Percentiles rank a stretch among this genome's conserved stretches.
Evolutionary conservation across 2,888 invertebrate species (phyloP).

Genomic region (Bombyx huttoni): DNA sequence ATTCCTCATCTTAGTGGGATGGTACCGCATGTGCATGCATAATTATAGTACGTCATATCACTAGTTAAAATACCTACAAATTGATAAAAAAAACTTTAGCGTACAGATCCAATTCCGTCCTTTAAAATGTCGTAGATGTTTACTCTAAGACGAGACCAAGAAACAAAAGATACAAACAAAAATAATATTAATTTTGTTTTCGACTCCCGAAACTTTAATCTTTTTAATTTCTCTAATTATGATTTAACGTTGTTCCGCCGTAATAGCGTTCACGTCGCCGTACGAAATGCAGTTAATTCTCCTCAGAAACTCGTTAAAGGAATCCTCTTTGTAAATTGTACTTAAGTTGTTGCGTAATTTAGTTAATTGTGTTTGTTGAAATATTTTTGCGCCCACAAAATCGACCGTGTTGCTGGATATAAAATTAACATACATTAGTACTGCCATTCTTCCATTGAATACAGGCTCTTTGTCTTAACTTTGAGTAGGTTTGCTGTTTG

Average conservation of each 20-base stretch:
- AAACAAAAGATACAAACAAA: conserved; percentile 15
- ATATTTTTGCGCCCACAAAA: background rate
- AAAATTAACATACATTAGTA: no score
- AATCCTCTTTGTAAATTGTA: background rate
- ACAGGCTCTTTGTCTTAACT: no score
- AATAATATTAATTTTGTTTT: conserved; percentile 36
- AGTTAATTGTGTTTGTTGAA: background rate
- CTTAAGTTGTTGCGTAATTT: background rate
- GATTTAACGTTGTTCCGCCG: conserved; percentile 32
- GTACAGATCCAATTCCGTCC: background rate
- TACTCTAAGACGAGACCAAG: background rate
- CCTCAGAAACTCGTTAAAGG: background rate
- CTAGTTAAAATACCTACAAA: no score
- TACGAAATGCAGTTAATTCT: background rate
- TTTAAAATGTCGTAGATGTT: background rate
- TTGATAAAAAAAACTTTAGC: no score
- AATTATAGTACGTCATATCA: no score
- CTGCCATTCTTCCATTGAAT: background rate
- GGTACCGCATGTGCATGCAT: no score
- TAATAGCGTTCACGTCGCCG: background rate
- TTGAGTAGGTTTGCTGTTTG: no score
- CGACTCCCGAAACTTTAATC: conserved; percentile 27
- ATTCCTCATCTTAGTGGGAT: no score
- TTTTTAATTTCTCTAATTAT: conserved; percentile 45
- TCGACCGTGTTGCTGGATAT: background rate